Evolutionary conservation across 2,797 vertebrate genomes (phyloP), one percentile per base, ranked within the genome.

Genomic region (Propithecus deckenii): DNA sequence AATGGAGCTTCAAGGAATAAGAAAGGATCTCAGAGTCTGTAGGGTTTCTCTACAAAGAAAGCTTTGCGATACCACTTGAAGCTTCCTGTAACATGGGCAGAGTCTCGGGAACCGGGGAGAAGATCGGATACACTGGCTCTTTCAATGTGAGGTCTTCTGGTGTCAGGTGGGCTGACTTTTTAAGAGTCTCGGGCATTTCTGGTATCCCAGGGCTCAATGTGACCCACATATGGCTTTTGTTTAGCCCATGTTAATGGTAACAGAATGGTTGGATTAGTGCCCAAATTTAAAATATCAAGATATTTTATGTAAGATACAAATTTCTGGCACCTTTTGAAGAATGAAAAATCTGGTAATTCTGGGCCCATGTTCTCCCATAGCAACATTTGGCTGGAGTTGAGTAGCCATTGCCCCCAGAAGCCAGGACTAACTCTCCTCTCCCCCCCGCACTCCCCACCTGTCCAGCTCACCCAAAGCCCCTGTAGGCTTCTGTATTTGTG

Each of bases 321-420:
- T 84, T 86, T 50, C 74, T 93, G 63, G n/a, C 17, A 90, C 35
- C 43, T 74, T 30, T 18, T 38, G 5, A 74, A 55, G 22, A 75
- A 30, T n/a, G 41, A 65, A 46, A 86, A 91, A 50, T 75, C n/a
- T 32, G 63, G 38, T 55, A 52, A 17, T 61, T 46, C 50, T n/a
- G 74, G 41, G 61, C 30, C 35, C 20, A 43, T 1, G 10, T 65
- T 75, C 48, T 96, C 69, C 63, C 20, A 15, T 7, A 23, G 30
- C 75, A 72, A 30, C 78, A 50, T 69, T 43, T 85, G 96, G 30
- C 25, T 94, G 50, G n/a, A 67, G 35, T 46, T 61, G 71, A 92
- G 65, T 6, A 87, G 85, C 30, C 23, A 3, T 48, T 28, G 71
- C 8, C 18, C 57, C 28, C 59, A 61, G 92, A 90, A 85, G 20